These are phyloP conservation scores for Disparrhopalites patrizii DNA, from an alignment of 2,888 invertebrate genomes.

Conservation along the genomic window DNA sequence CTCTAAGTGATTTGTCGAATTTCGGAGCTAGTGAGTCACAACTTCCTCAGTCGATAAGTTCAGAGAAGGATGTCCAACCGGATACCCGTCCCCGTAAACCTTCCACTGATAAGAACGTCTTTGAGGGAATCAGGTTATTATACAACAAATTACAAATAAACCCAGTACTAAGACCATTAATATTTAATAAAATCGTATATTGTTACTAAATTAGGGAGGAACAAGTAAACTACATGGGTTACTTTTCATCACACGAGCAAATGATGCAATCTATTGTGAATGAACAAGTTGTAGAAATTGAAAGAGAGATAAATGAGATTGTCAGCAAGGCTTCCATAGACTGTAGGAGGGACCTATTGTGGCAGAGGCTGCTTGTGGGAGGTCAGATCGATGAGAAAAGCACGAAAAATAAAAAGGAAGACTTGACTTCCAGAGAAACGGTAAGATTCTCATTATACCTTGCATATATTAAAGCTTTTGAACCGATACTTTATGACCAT, in stretches of 20 bases:
- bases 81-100: constrained; percentile 11
- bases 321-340: constrained; percentile 63
- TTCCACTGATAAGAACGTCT: constrained; percentile 12
- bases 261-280: constrained; percentile 61
- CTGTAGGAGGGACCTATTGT: constrained; percentile 66
- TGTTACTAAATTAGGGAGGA: constrained; percentile 59
- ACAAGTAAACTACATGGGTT: constrained; percentile 65
- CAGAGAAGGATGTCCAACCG: constrained; percentile 11
- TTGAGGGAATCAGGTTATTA: constrained; percentile 29
- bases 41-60: constrained; percentile 23
- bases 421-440: constrained; percentile 43
- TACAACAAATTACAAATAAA: not conserved
- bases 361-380: constrained; percentile 62
- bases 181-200: not conserved
- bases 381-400: constrained; percentile 46
- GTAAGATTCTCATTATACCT: no score
- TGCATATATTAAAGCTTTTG: not conserved
- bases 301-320: constrained; percentile 59
- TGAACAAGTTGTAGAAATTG: constrained; percentile 58
- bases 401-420: constrained; percentile 47
- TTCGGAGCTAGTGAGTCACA: constrained; percentile 15
- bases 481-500: not conserved
- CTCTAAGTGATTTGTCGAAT: constrained; percentile 23
- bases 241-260: constrained; percentile 65
- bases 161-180: not conserved